These are phyloP conservation scores for Julus scanicus DNA, from an alignment of 2,888 invertebrate genomes.

Conservation along the genomic window DNA sequence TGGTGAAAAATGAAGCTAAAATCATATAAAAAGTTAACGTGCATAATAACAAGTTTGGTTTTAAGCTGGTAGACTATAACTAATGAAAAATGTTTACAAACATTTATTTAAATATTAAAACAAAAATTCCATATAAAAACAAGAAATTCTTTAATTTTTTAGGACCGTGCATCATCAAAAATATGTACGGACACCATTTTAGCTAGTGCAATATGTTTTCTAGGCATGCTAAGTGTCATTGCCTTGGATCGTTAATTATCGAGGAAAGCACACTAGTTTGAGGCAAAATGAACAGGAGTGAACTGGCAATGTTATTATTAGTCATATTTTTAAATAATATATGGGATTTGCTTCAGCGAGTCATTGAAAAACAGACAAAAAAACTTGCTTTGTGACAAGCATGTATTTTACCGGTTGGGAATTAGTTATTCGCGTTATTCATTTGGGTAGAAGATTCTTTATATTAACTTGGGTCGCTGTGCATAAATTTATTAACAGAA, in stretches of 20 bases:
- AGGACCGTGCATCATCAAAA: background rate
- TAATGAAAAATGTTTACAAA: background rate
- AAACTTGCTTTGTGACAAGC: background rate
- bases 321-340: background rate
- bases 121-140: background rate
- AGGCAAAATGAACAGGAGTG: background rate
- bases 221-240: conserved; percentile 3
- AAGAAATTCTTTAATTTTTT: background rate
- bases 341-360: background rate
- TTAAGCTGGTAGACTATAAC: too few relatives aligned
- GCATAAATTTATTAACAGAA: too few relatives aligned
- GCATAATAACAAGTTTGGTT: too few relatives aligned
- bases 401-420: background rate
- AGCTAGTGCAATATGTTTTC: background rate
- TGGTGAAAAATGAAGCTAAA: too few relatives aligned
- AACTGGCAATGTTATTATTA: background rate
- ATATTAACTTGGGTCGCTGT: too few relatives aligned
- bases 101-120: background rate
- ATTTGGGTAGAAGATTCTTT: background rate
- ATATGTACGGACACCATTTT: background rate
- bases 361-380: background rate
- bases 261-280: background rate
- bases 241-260: background rate
- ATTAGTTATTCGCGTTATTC: background rate
- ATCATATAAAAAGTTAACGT: too few relatives aligned